Percentiles rank a stretch among this genome's conserved stretches.
These are phyloP conservation scores for Meleagris gallopavo DNA, from an alignment of 2,113 vertebrate genomes.

Conservation along the genomic window DNA sequence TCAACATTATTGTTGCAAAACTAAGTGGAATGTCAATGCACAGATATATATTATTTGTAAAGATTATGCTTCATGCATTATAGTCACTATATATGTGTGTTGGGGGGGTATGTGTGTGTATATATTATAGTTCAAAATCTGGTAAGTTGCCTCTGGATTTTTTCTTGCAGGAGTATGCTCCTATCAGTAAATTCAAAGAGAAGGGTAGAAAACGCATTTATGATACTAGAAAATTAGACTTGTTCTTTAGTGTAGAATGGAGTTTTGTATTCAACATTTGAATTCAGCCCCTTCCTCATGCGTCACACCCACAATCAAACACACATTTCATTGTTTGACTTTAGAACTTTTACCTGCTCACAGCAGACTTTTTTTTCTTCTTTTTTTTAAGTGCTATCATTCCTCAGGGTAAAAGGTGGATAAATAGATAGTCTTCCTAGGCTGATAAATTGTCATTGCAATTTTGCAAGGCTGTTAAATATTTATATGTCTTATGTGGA, in stretches of 20 bases:
- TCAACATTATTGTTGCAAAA: not conserved
- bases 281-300: not conserved
- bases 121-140: slow-evolving; percentile 27
- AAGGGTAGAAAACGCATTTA: not conserved
- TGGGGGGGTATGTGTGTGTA: not conserved
- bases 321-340: not conserved
- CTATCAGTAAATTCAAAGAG: not conserved
- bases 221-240: not conserved
- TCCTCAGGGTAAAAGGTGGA: slow-evolving; percentile 56
- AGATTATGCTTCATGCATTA: slow-evolving; percentile 45
- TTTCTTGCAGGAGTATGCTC: not conserved
- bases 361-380: not conserved
- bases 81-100: not conserved
- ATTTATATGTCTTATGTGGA: slow-evolving; percentile 24
- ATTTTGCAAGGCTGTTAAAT: slow-evolving; percentile 48
- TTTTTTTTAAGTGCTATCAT: not conserved
- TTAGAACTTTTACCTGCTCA: not conserved
- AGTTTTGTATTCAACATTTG: not conserved
- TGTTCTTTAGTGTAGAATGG: not conserved
- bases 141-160: slow-evolving; percentile 4
- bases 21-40: slow-evolving; percentile 41
- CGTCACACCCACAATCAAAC: not conserved
- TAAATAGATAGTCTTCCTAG: slow-evolving; percentile 58
- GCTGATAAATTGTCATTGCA: slow-evolving; percentile 33
- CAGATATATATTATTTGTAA: slow-evolving; percentile 28